Conservation (phyloP, 2,888 invertebrate species). For the Tenthredo notha region DNA sequence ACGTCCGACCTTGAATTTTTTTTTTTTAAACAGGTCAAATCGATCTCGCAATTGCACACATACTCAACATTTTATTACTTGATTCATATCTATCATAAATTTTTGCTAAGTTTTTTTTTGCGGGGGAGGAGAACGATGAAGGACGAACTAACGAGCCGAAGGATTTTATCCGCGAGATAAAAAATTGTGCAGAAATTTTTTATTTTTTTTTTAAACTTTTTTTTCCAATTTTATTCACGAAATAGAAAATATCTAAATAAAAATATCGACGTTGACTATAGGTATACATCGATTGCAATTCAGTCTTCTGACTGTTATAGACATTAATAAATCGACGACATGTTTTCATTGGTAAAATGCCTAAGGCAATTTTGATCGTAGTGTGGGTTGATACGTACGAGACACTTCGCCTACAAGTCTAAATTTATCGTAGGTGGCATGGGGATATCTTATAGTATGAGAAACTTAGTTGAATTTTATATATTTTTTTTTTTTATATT, state of each 20-base stretch:
- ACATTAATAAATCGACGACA: conserved; percentile 1
- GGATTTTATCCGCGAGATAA: not conserved
- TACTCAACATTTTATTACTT: not conserved
- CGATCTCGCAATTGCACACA: not conserved
- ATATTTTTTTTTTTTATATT: conserved; percentile 23
- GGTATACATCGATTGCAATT: not conserved
- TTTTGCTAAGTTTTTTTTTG: not conserved
- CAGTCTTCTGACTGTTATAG: not conserved
- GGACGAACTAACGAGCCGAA: not conserved
- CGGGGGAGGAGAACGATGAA: not conserved
- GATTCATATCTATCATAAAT: not conserved
- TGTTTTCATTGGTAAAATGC: not conserved
- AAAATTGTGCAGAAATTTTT: not conserved
- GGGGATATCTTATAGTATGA: not conserved
- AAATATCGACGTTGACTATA: not conserved
- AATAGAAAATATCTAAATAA: not conserved
- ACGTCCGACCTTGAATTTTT: conserved; percentile 32
- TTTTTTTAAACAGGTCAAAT: conserved; percentile 13
- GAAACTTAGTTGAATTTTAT: conserved; percentile 5
- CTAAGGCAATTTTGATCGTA: not conserved
- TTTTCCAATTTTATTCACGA: not conserved
- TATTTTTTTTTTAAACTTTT: no score
- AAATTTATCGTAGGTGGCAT: conserved; percentile 8
- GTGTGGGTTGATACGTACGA: not conserved
- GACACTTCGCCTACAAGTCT: not conserved